Conservation (phyloP, 2,113 vertebrate genomes). For the Agapornis roseicollis region DNA sequence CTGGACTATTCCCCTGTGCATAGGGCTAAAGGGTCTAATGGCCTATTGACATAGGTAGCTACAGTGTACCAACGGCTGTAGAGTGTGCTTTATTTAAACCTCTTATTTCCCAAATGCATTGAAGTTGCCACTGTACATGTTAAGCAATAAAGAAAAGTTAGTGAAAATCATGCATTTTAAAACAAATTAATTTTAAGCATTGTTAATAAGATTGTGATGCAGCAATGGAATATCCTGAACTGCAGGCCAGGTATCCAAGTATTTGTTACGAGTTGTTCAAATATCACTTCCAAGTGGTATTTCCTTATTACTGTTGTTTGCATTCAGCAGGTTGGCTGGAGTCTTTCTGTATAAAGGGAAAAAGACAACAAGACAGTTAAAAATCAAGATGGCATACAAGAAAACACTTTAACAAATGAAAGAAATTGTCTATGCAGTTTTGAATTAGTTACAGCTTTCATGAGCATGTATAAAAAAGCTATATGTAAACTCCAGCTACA, state of each 20-base stretch:
- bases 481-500: background rate
- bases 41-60: constrained; percentile 54
- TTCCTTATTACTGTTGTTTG: constrained; percentile 93
- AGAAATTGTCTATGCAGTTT: background rate
- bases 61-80: constrained; percentile 65
- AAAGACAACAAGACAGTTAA: background rate
- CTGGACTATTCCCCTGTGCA: constrained; percentile 52
- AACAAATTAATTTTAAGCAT: constrained; percentile 74
- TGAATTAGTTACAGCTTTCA: background rate
- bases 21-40: constrained; percentile 53
- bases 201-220: constrained; percentile 73
- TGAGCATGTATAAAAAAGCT: background rate
- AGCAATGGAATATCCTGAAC: constrained; percentile 71
- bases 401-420: background rate
- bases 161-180: constrained; percentile 87
- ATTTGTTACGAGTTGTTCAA: constrained; percentile 72
- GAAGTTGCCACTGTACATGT: constrained; percentile 78
- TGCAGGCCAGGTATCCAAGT: constrained; percentile 77
- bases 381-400: background rate
- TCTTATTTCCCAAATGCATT: constrained; percentile 71
- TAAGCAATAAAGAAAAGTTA: constrained; percentile 74
- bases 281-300: constrained; percentile 73
- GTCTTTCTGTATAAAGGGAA: constrained; percentile 81
- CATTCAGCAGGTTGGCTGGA: constrained; percentile 93
- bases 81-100: constrained; percentile 72